Evolutionary conservation across 2,888 invertebrate species (phyloP), one percentile per base, ranked within the genome.

Genomic region (Cantharis flavilabris): DNA sequence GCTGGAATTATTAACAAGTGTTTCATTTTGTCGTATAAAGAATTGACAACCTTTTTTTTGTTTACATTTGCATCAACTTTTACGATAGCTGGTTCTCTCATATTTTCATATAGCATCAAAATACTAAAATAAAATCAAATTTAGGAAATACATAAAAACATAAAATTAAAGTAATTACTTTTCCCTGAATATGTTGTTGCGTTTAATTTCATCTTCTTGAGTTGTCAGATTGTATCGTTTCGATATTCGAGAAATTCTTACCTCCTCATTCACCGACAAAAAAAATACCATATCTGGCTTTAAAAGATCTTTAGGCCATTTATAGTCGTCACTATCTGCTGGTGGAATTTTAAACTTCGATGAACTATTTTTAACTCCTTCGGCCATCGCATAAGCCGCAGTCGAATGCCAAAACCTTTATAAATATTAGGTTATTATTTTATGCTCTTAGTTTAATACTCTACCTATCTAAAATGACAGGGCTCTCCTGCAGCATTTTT

Each of bases 361-460:
- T 20, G 84, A 82, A 71, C 81, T 67, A 73, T 86, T 82, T 23
- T 85, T 80, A 14, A 87, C 82, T 30, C 82, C 81, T 82, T 88
- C 87, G 1, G 89, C 89, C 49, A 89, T 79, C 1, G 88, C 88
- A 82, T 86, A 89, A 1, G 89, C 88, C n/a, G 87, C 85, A 10
- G 90, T 89, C 13, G 89, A 89, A 83, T 89, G 89, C 89, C 89
- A 90, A 81, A 85, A 90, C 81, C 90, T 88, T 26, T 77, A 62
- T 62, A 10, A 72, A 7, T 2, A 33, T 18, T n/a, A 67, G 0
- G 7, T 20, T n/a, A n/a, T 67, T 67, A 67, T 14, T n/a, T 49
- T 2, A 67, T 23, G 20, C 20, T 65, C 11, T 20, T 2, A 65
- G 9, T n/a, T 18, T 69, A 69, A 20, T 69, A 65, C 18, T 14